Evolutionary conservation across 2,797 vertebrate genomes (phyloP).

Genomic region (Parambassis ranga): DNA sequence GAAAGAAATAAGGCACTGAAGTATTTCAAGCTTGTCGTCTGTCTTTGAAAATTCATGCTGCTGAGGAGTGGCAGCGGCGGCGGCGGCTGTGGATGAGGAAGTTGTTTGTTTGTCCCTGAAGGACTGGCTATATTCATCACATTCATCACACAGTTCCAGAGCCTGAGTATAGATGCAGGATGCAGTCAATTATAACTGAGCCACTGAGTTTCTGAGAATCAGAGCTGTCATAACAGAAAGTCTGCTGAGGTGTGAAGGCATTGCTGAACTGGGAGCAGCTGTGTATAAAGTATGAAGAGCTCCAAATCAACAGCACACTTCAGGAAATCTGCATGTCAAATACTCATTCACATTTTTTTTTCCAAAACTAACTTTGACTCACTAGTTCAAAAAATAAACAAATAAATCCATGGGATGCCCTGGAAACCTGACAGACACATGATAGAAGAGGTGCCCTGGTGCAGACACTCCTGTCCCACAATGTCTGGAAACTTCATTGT

Average conservation of each 20-base stretch:
- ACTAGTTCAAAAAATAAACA: background rate
- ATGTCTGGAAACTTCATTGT: conserved; percentile 67
- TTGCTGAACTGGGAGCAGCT: conserved; percentile 31
- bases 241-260: conserved; percentile 5
- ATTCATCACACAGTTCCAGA: conserved; percentile 35
- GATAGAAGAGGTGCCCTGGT: background rate
- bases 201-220: conserved; percentile 7
- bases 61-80: conserved; percentile 52
- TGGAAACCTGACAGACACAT: conserved; percentile 6
- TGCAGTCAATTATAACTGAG: conserved; percentile 26
- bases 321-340: conserved; percentile 26
- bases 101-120: conserved; percentile 75
- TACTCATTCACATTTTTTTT: no score
- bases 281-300: background rate
- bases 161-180: conserved; percentile 20
- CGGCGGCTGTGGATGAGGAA: conserved; percentile 52
- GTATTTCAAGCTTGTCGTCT: conserved; percentile 42
- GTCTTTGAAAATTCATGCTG: conserved; percentile 50
- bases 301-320: conserved; percentile 17
- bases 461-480: conserved; percentile 33
- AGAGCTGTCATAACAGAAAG: conserved; percentile 11
- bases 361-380: background rate
- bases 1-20: conserved; percentile 22
- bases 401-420: conserved; percentile 5
- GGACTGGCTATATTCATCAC: conserved; percentile 56